A percentile compares a stretch with the other conserved stretches of the same genome.
Conservation (phyloP, 2,113 vertebrate genomes). For the Arizona elegans region DNA sequence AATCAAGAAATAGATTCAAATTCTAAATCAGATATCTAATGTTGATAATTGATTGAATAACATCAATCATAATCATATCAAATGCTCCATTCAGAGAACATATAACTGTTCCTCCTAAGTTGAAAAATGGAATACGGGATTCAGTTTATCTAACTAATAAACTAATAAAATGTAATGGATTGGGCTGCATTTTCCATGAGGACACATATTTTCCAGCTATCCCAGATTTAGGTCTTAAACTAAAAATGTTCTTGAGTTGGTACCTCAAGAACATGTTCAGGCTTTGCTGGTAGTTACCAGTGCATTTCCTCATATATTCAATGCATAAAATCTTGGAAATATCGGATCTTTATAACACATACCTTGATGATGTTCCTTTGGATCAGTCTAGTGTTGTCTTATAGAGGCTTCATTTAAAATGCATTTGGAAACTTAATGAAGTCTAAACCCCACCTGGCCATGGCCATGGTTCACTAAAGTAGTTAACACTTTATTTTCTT, state of each 20-base stretch:
- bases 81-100: neutral
- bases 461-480: neutral
- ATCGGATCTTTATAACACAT: neutral
- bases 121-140: neutral
- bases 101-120: neutral
- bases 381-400: neutral
- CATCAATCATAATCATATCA: neutral
- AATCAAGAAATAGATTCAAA: neutral
- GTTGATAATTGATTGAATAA: neutral
- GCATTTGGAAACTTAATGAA: neutral
- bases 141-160: neutral
- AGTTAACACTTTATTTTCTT: neutral
- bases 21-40: neutral
- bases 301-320: neutral
- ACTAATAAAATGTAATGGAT: neutral
- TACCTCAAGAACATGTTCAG: neutral
- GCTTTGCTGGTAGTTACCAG: neutral
- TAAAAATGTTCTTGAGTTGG: neutral
- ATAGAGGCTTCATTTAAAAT: neutral
- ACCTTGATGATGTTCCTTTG: neutral
- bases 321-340: neutral
- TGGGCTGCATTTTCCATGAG: neutral
- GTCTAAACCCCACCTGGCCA: neutral
- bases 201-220: neutral
- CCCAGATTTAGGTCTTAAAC: neutral